A percentile compares a stretch with the other conserved stretches of the same genome.
phyloP scores from a whole-genome alignment of 2,113 vertebrate genomes.

The Mus spicilegus region DNA sequence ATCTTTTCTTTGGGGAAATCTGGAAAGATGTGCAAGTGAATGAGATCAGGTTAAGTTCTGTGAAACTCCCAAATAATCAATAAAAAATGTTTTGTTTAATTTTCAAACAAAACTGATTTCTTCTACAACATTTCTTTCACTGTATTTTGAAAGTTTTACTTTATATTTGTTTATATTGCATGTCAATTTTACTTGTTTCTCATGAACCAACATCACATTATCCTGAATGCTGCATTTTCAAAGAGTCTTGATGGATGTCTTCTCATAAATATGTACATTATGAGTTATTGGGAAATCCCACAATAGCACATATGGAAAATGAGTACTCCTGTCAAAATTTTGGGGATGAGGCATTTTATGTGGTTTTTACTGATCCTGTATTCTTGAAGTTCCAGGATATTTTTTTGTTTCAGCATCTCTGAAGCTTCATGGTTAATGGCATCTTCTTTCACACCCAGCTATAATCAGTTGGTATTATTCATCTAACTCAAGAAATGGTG shows the following conservation, averaged over 20 bases:
- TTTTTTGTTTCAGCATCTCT: neutral
- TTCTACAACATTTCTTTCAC: neutral
- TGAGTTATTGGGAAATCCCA: neutral
- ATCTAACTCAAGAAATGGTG: neutral
- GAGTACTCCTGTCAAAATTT: neutral
- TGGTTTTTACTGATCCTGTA: neutral
- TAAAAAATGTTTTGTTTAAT: neutral
- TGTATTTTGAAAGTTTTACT: too few relatives aligned
- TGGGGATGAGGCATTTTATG: neutral
- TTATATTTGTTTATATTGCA: too few relatives aligned
- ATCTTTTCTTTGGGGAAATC: too few relatives aligned
- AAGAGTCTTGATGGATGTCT: neutral
- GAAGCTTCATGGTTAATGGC: neutral
- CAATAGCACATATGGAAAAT: neutral
- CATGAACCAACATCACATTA: rapidly evolving
- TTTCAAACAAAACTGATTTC: neutral
- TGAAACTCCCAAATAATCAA: neutral
- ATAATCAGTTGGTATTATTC: neutral
- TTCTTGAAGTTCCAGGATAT: neutral
- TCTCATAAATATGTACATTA: neutral
- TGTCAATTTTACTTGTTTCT: neutral
- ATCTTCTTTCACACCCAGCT: neutral
- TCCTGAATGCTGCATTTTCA: neutral
- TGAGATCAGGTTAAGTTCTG: too few relatives aligned
- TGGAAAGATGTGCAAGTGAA: too few relatives aligned